Evolutionary conservation across 1,140 invertebrate genomes (phyloP).

Genomic region (Calliopsis andreniformis): DNA sequence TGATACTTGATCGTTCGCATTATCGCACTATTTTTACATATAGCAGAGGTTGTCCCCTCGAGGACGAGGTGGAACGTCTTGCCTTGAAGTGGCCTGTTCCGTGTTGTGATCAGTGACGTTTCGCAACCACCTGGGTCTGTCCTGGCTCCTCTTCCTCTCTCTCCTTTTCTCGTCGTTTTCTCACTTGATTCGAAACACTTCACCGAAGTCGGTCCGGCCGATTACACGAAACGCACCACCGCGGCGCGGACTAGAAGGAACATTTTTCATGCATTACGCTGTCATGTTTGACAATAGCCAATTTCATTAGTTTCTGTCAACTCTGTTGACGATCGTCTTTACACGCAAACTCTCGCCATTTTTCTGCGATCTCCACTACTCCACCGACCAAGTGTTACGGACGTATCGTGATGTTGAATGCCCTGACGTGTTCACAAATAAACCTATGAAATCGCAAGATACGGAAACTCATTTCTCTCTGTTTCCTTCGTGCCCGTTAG

Average conservation of each 20-base stretch:
- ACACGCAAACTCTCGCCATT: constrained; percentile 51
- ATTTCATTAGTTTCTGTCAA: constrained; percentile 46
- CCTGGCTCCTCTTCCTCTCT: constrained; percentile 20
- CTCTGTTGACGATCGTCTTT: constrained; percentile 47
- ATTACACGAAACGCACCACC: constrained; percentile 31
- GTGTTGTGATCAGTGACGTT: constrained; percentile 65
- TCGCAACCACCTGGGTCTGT: constrained; percentile 64
- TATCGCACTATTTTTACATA: constrained; percentile 34
- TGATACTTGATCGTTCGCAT: constrained; percentile 19
- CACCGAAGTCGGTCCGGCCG: background rate
- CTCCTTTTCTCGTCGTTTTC: background rate
- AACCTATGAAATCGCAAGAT: constrained; percentile 33
- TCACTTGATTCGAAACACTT: constrained; percentile 8
- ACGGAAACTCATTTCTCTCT: constrained; percentile 29
- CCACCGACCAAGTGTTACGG: constrained; percentile 10
- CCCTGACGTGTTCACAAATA: constrained; percentile 59
- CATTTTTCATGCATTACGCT: constrained; percentile 45
- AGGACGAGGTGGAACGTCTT: constrained; percentile 41
- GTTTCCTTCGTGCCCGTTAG: constrained; percentile 46
- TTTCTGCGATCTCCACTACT: constrained; percentile 21
- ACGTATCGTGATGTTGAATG: constrained; percentile 1
- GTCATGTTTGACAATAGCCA: constrained; percentile 53
- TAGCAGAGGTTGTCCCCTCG: background rate
- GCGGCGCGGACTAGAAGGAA: constrained; percentile 35
- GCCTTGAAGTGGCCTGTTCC: constrained; percentile 51